These are phyloP conservation scores for Python bivittatus DNA, from an alignment of 2,113 vertebrate species.

Conservation along the genomic window DNA sequence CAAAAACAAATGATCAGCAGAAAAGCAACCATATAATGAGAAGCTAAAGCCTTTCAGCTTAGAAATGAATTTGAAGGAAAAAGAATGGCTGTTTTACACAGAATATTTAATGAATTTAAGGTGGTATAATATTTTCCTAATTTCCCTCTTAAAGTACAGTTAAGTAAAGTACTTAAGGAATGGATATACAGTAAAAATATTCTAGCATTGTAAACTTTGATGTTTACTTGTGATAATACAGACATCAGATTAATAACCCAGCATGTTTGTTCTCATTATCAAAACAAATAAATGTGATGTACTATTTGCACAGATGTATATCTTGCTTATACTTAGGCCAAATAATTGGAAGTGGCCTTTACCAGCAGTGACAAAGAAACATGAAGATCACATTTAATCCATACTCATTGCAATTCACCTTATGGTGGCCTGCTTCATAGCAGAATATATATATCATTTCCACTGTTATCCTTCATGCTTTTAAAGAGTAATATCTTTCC, in stretches of 20 bases:
- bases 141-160: background rate
- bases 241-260: constrained; percentile 3
- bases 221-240: background rate
- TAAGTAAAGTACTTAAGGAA: background rate
- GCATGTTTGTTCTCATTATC: background rate
- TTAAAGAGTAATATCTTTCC: constrained; percentile 74
- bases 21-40: background rate
- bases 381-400: constrained; percentile 63
- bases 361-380: constrained; percentile 54
- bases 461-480: constrained; percentile 71
- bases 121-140: background rate
- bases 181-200: background rate
- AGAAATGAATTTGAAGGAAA: background rate
- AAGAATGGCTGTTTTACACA: background rate
- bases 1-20: background rate
- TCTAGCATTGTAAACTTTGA: background rate
- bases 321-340: constrained; percentile 40
- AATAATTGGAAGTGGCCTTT: constrained; percentile 31
- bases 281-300: constrained; percentile 18
- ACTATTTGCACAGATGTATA: background rate
- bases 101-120: background rate
- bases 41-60: background rate
- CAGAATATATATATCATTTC: constrained; percentile 70
- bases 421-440: constrained; percentile 68
- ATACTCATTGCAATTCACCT: constrained; percentile 68